Percentiles rank a stretch among this genome's conserved stretches.
Evolutionary conservation across 2,113 vertebrate genomes (phyloP).

Genomic region (Dendropsophus ebraccatus): DNA sequence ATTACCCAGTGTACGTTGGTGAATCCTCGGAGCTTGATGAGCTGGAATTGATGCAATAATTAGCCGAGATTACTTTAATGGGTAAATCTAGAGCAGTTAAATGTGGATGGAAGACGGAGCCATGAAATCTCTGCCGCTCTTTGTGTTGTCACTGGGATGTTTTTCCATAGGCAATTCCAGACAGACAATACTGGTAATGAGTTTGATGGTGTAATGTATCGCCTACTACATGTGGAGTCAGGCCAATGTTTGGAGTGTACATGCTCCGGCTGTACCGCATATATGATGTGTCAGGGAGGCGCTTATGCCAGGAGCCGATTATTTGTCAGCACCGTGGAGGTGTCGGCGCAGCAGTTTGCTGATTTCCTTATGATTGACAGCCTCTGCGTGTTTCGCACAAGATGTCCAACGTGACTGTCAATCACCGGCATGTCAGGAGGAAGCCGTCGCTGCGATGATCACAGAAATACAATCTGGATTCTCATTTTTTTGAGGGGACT

Average conservation of each 20-base stretch:
- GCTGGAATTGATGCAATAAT: conserved; percentile 46
- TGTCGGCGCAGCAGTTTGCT: not conserved
- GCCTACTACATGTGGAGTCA: not conserved
- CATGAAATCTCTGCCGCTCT: not conserved
- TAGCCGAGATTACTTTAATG: conserved; percentile 27
- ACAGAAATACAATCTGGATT: too few species aligned
- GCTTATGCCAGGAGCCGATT: not conserved
- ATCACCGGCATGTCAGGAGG: too few species aligned
- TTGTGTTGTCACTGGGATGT: not conserved
- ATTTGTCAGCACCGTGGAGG: not conserved
- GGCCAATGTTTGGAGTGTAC: conserved; percentile 29
- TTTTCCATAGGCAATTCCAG: conserved; percentile 22
- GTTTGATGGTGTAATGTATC: not conserved
- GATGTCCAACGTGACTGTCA: not conserved
- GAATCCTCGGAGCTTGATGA: conserved; percentile 27
- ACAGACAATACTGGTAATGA: conserved; percentile 21
- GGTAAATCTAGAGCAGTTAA: not conserved
- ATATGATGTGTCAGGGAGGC: not conserved
- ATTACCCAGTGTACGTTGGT: not conserved
- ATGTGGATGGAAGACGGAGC: not conserved
- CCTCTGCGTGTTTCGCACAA: not conserved
- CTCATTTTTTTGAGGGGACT: too few species aligned
- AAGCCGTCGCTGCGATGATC: not conserved
- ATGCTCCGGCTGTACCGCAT: not conserved
- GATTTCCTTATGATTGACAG: not conserved